Conservation (phyloP, 92 coral and sea anemone genomes). For the Palythoa grandis region DNA sequence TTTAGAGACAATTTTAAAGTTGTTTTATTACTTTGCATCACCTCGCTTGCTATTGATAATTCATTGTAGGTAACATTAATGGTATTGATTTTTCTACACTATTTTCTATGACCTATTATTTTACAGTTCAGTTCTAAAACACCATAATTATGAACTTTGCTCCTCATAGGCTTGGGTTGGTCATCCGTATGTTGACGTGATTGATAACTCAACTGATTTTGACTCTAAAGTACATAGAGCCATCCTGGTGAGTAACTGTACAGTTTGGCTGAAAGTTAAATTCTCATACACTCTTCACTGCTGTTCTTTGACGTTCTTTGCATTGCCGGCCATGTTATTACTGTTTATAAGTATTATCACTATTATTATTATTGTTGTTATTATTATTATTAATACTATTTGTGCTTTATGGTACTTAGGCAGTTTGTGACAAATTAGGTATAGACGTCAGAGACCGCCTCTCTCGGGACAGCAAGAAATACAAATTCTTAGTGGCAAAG, state of each 20-base stretch:
- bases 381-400: background rate
- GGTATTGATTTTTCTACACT: too few species aligned
- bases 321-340: too few species aligned
- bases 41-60: too few species aligned
- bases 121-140: background rate
- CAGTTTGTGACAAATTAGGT: conserved; percentile 86
- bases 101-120: background rate
- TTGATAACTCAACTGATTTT: conserved; percentile 81
- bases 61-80: too few species aligned
- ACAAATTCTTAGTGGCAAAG: conserved; percentile 74
- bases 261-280: too few species aligned
- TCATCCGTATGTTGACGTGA: conserved; percentile 95
- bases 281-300: too few species aligned
- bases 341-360: too few species aligned
- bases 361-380: too few species aligned
- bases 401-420: conserved; percentile 47
- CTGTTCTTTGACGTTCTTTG: too few species aligned
- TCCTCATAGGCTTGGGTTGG: conserved; percentile 86
- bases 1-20: too few species aligned
- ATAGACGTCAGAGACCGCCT: conserved; percentile 86
- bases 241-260: conserved; percentile 70
- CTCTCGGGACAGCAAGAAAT: conserved; percentile 82
- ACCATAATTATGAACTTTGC: background rate
- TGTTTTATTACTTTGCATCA: too few species aligned
- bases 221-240: conserved; percentile 83